Evolutionary conservation across 2,888 invertebrate species (phyloP).

Genomic region (Cephus sareptanus): DNA sequence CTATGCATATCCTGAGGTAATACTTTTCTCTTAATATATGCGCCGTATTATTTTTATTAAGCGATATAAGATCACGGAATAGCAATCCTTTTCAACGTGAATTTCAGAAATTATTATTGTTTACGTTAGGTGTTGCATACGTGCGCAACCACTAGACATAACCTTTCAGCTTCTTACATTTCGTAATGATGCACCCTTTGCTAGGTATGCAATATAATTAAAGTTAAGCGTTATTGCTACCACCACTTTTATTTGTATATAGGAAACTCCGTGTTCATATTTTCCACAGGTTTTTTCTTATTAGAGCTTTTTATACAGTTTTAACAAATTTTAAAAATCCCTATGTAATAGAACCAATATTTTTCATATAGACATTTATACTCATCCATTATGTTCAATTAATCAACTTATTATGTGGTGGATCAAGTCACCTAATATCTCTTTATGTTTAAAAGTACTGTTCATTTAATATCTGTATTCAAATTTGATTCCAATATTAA

Average conservation of each 20-base stretch:
- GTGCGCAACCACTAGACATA: conserved; percentile 25
- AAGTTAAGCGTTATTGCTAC: not conserved
- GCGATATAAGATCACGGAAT: not conserved
- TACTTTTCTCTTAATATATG: conserved; percentile 16
- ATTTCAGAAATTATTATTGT: conserved; percentile 24
- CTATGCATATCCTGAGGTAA: conserved; percentile 63
- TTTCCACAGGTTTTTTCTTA: not conserved
- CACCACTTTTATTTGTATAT: not conserved
- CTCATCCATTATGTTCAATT: not conserved
- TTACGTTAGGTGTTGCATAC: conserved; percentile 30
- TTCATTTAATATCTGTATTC: not conserved
- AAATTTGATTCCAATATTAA: too few species aligned
- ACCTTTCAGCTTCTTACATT: conserved; percentile 23
- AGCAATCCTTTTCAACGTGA: not conserved
- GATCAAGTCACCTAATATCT: not conserved
- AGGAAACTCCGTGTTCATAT: not conserved
- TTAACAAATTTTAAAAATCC: not conserved
- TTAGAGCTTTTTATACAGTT: not conserved
- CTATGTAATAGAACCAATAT: not conserved
- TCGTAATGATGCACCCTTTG: conserved; percentile 10
- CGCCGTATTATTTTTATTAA: not conserved
- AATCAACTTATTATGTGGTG: not conserved
- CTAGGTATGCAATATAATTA: not conserved
- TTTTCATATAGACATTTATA: not conserved
- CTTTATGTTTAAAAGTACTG: not conserved